Conservation (phyloP, 2,113 vertebrate species). For the Edolisoma coerulescens region DNA sequence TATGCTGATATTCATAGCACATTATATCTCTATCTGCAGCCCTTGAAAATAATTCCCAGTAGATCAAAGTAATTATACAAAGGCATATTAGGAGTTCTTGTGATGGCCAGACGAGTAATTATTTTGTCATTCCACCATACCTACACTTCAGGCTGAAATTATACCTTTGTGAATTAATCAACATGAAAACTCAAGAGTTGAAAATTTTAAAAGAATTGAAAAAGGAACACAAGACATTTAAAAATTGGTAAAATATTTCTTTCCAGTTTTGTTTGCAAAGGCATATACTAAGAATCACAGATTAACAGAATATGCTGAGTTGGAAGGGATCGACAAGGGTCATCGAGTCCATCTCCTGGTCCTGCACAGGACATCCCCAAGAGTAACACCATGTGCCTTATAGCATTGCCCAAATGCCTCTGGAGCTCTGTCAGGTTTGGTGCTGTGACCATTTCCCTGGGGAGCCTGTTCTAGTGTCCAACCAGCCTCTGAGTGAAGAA, state of each 20-base stretch:
- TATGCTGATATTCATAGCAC: not conserved
- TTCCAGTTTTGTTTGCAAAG: not conserved
- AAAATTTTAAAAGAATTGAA: not conserved
- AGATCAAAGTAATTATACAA: not conserved
- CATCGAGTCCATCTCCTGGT: accelerated
- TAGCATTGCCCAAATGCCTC: accelerated
- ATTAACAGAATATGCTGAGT: not conserved
- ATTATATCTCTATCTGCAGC: not conserved
- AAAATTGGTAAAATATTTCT: not conserved
- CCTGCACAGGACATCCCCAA: not conserved
- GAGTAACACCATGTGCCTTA: not conserved
- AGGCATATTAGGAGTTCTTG: not conserved
- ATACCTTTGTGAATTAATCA: not conserved
- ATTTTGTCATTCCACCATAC: not conserved
- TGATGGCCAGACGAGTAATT: not conserved
- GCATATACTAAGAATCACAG: not conserved
- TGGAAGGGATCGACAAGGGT: not conserved
- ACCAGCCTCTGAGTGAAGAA: accelerated
- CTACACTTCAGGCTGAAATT: not conserved
- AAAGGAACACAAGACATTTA: not conserved
- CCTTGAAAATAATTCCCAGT: not conserved
- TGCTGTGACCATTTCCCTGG: not conserved
- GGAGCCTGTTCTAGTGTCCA: not conserved
- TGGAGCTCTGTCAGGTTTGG: not conserved
- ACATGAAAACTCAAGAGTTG: not conserved